Conservation (phyloP, 2,797 vertebrate genomes). For the Rousettus madagascariensis region DNA sequence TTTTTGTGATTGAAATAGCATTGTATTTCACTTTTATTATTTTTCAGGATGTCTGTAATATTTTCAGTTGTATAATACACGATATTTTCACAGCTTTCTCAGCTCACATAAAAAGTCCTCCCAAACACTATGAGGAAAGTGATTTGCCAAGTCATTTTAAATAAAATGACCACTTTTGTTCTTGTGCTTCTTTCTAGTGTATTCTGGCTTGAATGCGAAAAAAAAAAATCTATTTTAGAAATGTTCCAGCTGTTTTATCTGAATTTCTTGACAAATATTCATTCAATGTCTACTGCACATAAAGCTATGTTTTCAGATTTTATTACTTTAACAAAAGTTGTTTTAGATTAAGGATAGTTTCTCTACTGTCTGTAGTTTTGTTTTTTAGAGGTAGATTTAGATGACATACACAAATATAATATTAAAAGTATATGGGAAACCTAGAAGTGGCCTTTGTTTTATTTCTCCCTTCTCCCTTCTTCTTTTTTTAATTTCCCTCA, state of each 20-base stretch:
- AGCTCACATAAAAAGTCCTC: conserved; percentile 28
- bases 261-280: conserved; percentile 15
- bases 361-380: background rate
- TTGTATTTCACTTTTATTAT: conserved; percentile 64
- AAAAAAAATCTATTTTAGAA: background rate
- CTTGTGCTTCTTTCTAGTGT: background rate
- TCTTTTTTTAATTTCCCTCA: background rate
- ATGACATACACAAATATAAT: background rate
- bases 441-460: background rate
- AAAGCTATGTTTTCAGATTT: background rate
- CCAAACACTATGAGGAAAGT: conserved; percentile 1
- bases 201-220: conserved; percentile 4
- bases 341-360: background rate
- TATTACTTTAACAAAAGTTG: background rate
- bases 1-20: conserved; percentile 59
- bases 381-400: background rate
- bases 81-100: conserved; percentile 72
- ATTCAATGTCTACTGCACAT: background rate
- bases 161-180: conserved; percentile 27
- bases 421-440: background rate
- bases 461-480: background rate
- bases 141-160: conserved; percentile 52
- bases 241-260: background rate
- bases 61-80: conserved; percentile 59
- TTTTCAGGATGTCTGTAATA: conserved; percentile 60